A percentile compares a stretch with the other conserved stretches of the same genome.
Conservation (phyloP, 2,888 invertebrate genomes). For the Zaprionus bogoriensis region DNA sequence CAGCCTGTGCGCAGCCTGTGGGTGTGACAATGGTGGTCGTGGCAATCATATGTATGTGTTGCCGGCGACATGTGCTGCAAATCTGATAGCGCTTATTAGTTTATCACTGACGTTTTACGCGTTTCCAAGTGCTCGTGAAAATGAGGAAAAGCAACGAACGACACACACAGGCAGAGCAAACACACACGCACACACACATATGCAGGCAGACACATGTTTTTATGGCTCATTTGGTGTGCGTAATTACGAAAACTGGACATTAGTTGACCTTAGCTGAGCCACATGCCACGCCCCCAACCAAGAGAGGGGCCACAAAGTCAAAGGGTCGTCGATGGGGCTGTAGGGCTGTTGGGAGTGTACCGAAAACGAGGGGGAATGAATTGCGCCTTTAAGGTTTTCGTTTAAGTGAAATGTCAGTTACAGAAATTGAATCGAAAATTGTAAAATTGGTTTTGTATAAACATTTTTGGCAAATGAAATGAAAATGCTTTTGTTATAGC, state of each 20-base stretch:
- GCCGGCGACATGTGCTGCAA: constrained; percentile 42
- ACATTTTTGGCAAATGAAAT: constrained; percentile 76
- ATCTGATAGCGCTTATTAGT: constrained; percentile 56
- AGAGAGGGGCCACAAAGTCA: constrained; percentile 31
- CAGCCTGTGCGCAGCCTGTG: neutral
- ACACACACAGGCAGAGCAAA: neutral
- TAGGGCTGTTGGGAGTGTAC: neutral
- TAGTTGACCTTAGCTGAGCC: constrained; percentile 29
- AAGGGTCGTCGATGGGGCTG: constrained; percentile 30
- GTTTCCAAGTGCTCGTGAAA: constrained; percentile 50
- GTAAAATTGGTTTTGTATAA: constrained; percentile 79
- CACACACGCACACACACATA: neutral
- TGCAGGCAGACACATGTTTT: constrained; percentile 23
- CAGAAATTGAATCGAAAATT: constrained; percentile 82
- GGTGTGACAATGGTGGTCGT: constrained; percentile 1
- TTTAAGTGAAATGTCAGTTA: constrained; percentile 83
- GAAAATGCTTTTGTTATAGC: constrained; percentile 73
- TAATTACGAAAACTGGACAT: constrained; percentile 37
- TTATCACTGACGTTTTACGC: constrained; percentile 59
- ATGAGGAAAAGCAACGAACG: constrained; percentile 23
- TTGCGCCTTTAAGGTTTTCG: constrained; percentile 82
- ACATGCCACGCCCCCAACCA: constrained; percentile 22
- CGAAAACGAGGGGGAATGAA: constrained; percentile 28
- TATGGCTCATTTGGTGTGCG: constrained; percentile 23
- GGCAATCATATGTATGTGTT: neutral